A percentile compares a stretch with the other conserved stretches of the same genome.
phyloP scores from a whole-genome alignment of 2,888 invertebrate genomes.

The Cantharis lateralis region DNA sequence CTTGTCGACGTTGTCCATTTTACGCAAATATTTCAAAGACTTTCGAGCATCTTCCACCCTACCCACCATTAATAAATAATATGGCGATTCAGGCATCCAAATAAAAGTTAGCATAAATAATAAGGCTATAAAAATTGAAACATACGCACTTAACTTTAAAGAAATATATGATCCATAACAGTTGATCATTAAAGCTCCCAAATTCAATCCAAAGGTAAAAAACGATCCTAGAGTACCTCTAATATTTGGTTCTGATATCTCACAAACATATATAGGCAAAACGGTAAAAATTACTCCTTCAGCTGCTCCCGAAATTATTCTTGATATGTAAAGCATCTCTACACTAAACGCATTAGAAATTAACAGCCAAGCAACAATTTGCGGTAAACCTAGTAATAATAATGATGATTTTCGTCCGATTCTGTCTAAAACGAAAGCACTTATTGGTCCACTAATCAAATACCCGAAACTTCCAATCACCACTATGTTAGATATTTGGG shows the following conservation, averaged over 20 bases:
- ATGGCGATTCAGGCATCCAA: constrained; percentile 62
- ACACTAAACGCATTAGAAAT: constrained; percentile 27
- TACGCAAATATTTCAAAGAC: constrained; percentile 37
- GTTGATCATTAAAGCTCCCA: constrained; percentile 6
- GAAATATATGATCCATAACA: constrained; percentile 9
- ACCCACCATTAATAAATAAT: constrained; percentile 42
- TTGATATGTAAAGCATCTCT: constrained; percentile 20
- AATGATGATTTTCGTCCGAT: constrained; percentile 44
- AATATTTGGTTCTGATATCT: constrained; percentile 35
- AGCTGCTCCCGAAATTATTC: constrained; percentile 31
- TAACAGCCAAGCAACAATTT: constrained; percentile 41
- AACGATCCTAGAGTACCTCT: constrained; percentile 31
- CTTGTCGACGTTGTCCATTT: constrained; percentile 33
- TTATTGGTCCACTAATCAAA: constrained; percentile 23
- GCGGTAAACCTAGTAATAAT: constrained; percentile 43
- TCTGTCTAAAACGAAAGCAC: constrained; percentile 36
- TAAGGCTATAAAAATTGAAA: constrained; percentile 32
- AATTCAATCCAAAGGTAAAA: constrained; percentile 25
- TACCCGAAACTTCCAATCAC: constrained; percentile 33
- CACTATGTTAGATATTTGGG: constrained; percentile 34
- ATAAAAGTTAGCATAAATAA: constrained; percentile 37
- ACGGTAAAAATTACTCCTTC: constrained; percentile 36
- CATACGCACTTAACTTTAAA: neutral
- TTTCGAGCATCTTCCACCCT: constrained; percentile 39
- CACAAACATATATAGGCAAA: constrained; percentile 37